These are phyloP conservation scores for Triplophysa yarkandensis DNA, from an alignment of 2,797 vertebrate species.

Conservation along the genomic window DNA sequence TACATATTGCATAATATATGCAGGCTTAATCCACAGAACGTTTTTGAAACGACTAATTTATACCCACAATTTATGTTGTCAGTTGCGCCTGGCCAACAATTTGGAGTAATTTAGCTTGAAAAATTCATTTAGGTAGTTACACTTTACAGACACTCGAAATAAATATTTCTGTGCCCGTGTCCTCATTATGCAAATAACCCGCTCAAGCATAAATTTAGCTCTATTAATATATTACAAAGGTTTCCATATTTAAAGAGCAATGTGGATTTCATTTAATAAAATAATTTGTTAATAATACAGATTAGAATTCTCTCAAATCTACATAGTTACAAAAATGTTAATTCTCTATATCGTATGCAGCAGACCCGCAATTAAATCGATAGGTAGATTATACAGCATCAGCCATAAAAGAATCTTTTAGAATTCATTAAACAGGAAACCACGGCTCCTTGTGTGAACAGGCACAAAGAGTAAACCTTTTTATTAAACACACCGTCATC, in stretches of 20 bases:
- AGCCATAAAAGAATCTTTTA: conserved; percentile 73
- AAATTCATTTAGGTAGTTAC: conserved; percentile 66
- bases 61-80: conserved; percentile 66
- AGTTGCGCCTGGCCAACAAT: conserved; percentile 74
- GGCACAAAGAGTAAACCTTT: conserved; percentile 76
- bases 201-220: conserved; percentile 73
- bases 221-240: conserved; percentile 81
- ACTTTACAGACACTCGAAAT: conserved; percentile 64
- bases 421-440: conserved; percentile 61
- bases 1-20: conserved; percentile 83
- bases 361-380: conserved; percentile 71
- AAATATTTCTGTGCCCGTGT: conserved; percentile 63
- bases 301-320: conserved; percentile 81
- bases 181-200: conserved; percentile 71
- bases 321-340: conserved; percentile 84
- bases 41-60: conserved; percentile 63
- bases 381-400: conserved; percentile 73
- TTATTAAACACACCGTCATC: conserved; percentile 67
- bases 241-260: conserved; percentile 74
- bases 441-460: conserved; percentile 73
- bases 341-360: conserved; percentile 73
- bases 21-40: conserved; percentile 70
- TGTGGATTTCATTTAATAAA: conserved; percentile 77
- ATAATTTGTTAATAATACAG: conserved; percentile 80
- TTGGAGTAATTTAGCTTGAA: conserved; percentile 72